phyloP scores from a whole-genome alignment of 2,888 invertebrate genomes.

The Euplexia lucipara region DNA sequence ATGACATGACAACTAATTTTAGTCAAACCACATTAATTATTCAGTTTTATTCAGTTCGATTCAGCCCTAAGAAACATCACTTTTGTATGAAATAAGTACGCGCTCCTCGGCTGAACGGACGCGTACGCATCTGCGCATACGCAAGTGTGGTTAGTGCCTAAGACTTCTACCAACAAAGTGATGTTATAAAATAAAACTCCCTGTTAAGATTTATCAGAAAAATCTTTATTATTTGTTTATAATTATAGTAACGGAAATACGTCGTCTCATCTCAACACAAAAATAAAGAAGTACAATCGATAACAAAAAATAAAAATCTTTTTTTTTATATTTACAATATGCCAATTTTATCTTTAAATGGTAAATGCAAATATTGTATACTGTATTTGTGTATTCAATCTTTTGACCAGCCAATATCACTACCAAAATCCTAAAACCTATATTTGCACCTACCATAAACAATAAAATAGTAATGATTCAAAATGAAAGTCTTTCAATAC shows the following conservation, averaged over 20 bases:
- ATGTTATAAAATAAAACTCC: slow-evolving; percentile 40
- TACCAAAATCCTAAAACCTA: slow-evolving; percentile 62
- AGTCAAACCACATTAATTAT: no score
- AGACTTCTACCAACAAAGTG: no score
- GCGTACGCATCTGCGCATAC: no score
- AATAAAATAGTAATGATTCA: slow-evolving; percentile 55
- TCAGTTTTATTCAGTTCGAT: no score
- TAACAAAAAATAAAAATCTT: slow-evolving; percentile 84
- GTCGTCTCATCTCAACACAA: slow-evolving; percentile 81
- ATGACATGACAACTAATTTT: no score
- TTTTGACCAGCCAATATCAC: slow-evolving; percentile 66
- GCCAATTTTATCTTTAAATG: slow-evolving; percentile 66
- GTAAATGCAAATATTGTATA: slow-evolving; percentile 69
- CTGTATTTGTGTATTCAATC: slow-evolving; percentile 60
- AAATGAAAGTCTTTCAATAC: slow-evolving; percentile 72
- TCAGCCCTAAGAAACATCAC: no score
- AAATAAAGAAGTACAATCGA: slow-evolving; percentile 84
- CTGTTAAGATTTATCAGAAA: slow-evolving; percentile 81
- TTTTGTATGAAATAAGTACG: no score
- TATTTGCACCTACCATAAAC: slow-evolving; percentile 67
- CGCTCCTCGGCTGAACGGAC: not conserved
- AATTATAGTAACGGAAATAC: slow-evolving; percentile 84
- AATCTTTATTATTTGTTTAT: slow-evolving; percentile 85
- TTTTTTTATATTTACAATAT: slow-evolving; percentile 83
- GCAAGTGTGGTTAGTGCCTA: no score